Percentiles rank a stretch among this genome's conserved stretches.
These are phyloP conservation scores for Megaleporinus macrocephalus DNA, from an alignment of 2,113 vertebrate species.

Conservation along the genomic window DNA sequence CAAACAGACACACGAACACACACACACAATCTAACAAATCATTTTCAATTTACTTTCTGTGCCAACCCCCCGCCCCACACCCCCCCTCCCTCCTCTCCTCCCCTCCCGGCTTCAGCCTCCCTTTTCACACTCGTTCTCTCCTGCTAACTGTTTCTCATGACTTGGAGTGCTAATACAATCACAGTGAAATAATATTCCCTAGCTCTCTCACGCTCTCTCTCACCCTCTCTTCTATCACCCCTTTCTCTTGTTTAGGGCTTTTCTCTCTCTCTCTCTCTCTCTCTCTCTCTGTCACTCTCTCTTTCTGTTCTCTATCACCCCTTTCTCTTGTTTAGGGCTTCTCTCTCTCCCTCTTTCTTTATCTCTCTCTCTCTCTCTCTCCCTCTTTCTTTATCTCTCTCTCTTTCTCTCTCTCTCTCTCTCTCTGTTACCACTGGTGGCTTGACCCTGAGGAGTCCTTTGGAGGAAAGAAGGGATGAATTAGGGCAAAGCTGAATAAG, in stretches of 20 bases:
- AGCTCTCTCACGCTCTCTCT: constrained; percentile 42
- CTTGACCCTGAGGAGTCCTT: constrained; percentile 73
- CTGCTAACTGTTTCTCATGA: constrained; percentile 64
- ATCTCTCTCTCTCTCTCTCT: constrained; percentile 17
- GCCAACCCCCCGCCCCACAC: constrained; percentile 55
- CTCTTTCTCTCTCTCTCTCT: background rate
- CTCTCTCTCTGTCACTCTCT: background rate
- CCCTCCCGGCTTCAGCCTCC: constrained; percentile 43
- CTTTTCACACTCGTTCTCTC: constrained; percentile 45
- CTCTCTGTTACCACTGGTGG: constrained; percentile 64
- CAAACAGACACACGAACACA: constrained; percentile 63
- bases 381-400: no score
- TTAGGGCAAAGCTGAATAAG: constrained; percentile 37
- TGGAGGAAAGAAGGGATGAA: constrained; percentile 48
- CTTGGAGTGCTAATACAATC: constrained; percentile 71
- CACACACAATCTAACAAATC: constrained; percentile 65
- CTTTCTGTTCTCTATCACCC: constrained; percentile 2
- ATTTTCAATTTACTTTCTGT: constrained; percentile 78
- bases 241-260: constrained; percentile 8
- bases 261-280: background rate
- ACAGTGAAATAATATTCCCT: constrained; percentile 71
- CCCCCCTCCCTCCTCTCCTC: no score
- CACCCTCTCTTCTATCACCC: constrained; percentile 7
- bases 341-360: background rate
- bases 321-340: no score